Percentiles rank a stretch among this genome's conserved stretches.
Conservation (phyloP, 92 coral and sea anemone species). For the Pocillopora grandis region DNA sequence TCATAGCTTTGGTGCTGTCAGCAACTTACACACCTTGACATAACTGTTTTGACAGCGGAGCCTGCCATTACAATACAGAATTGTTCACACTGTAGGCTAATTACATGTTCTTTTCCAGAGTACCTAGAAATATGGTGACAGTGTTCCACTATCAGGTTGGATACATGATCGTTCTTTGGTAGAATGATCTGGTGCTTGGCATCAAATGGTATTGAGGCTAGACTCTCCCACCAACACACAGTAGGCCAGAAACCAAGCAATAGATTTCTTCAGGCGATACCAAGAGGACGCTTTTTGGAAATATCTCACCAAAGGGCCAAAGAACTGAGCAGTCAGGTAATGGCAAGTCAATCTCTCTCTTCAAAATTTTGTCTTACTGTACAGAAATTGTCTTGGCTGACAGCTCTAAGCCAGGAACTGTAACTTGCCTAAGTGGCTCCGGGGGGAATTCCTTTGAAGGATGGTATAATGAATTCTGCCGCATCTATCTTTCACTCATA, state of each 20-base stretch:
- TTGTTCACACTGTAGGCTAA: constrained; percentile 32
- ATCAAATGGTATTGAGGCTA: constrained; percentile 18
- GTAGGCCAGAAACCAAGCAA: constrained; percentile 16
- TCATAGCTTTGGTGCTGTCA: constrained; percentile 20
- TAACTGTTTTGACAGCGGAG: constrained; percentile 10
- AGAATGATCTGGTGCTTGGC: constrained; percentile 41
- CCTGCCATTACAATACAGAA: constrained; percentile 47
- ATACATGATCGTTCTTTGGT: constrained; percentile 41
- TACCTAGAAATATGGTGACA: constrained; percentile 44
- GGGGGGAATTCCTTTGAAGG: constrained; percentile 41
- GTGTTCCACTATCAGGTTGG: constrained; percentile 23
- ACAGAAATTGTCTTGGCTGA: constrained; percentile 41
- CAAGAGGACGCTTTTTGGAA: constrained; percentile 32
- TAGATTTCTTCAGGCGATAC: constrained; percentile 24
- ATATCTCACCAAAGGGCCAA: neutral
- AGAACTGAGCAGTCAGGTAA: constrained; percentile 7
- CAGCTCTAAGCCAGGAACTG: constrained; percentile 38
- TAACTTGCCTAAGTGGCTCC: constrained; percentile 31
- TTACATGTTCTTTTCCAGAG: constrained; percentile 38
- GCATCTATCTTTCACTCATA: constrained; percentile 18
- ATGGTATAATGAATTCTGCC: too few relatives aligned
- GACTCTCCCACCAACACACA: constrained; percentile 47
- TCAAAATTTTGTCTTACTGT: constrained; percentile 8
- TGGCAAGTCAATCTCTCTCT: constrained; percentile 15
- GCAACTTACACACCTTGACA: constrained; percentile 35